Evolutionary conservation across 2,888 invertebrate species (phyloP), one percentile per base, ranked within the genome.

Genomic region (Prionchulus punctatus): DNA sequence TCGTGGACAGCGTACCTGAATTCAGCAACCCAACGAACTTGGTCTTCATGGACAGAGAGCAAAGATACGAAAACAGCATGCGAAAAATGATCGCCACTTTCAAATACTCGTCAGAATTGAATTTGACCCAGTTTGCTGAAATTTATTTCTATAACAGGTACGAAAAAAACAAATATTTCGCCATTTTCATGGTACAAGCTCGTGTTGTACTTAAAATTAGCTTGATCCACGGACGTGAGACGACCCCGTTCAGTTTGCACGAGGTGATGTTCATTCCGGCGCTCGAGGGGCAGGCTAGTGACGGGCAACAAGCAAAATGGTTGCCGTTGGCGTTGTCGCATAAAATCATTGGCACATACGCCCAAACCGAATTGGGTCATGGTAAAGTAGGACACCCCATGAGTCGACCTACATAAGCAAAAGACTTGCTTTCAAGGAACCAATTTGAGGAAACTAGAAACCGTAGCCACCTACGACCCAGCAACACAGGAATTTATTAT

Each of bases 351-450:
- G 91, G 92, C 56, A 90, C 91, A 25, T 94, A 94, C 71, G 92
- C 91, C 36, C 92, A 92, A 82, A 94, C 92, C 0, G 92, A 94
- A 74, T 74, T 94, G 55, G 92, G 92, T 0, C 92, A 94, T 73
- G 92, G 91, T 69, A 68, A n/a, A n/a, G n/a, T n/a, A n/a, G n/a
- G n/a, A n/a, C n/a, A n/a, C n/a, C n/a, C n/a, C n/a, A n/a, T n/a
- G n/a, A n/a, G n/a, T n/a, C n/a, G n/a, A n/a, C n/a, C n/a, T n/a
- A n/a, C n/a, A n/a, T n/a, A n/a, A n/a, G n/a, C n/a, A n/a, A n/a
- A n/a, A n/a, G n/a, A n/a, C n/a, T 47, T 27, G 27, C 49, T 47
- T 59, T 54, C 4, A 56, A 74, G 74, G 91, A 2, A 92, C 92
- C 0, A 90, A 89, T 71, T 81, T 94, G 58, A 80, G 89, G 63